A percentile compares a stretch with the other conserved stretches of the same genome.
phyloP scores from a whole-genome alignment of 2,113 vertebrate species.

The Chaetodon trifascialis region DNA sequence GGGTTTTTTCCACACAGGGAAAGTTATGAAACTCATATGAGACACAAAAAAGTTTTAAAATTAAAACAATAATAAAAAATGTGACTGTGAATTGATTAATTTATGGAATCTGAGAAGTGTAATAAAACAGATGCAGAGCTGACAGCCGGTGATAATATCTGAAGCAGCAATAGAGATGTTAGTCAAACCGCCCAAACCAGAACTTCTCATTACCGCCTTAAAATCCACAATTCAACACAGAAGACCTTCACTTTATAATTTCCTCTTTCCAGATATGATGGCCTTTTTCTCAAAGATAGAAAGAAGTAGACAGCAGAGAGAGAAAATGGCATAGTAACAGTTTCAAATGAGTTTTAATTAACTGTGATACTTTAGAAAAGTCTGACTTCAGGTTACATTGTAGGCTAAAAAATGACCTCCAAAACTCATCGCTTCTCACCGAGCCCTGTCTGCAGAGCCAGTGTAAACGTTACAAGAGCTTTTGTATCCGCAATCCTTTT shows the following conservation, averaged over 20 bases:
- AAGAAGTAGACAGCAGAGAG: slow-evolving; percentile 36
- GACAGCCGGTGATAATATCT: slow-evolving; percentile 42
- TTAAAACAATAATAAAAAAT: neutral
- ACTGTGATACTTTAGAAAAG: slow-evolving; percentile 28
- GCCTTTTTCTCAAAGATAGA: slow-evolving; percentile 22
- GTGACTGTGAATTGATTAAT: slow-evolving; percentile 5
- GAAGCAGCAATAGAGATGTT: slow-evolving; percentile 38
- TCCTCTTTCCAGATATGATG: slow-evolving; percentile 55
- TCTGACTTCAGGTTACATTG: slow-evolving; percentile 24
- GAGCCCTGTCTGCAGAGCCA: neutral
- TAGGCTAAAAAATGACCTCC: slow-evolving; percentile 29
- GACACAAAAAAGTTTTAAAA: slow-evolving; percentile 11
- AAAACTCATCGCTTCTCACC: slow-evolving; percentile 6
- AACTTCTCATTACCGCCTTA: slow-evolving; percentile 38
- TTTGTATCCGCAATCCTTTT: slow-evolving; percentile 12
- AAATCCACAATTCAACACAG: slow-evolving; percentile 44
- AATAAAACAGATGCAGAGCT: slow-evolving; percentile 20
- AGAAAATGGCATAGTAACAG: slow-evolving; percentile 38
- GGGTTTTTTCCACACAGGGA: neutral
- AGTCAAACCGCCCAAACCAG: slow-evolving; percentile 40
- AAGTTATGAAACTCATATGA: slow-evolving; percentile 11
- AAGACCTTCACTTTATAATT: slow-evolving; percentile 34
- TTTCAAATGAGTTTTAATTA: slow-evolving; percentile 34
- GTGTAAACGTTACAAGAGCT: slow-evolving; percentile 19
- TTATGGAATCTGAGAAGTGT: slow-evolving; percentile 11